Evolutionary conservation across 2,113 vertebrate species (phyloP).

Genomic region (Peromyscus polionotus): DNA sequence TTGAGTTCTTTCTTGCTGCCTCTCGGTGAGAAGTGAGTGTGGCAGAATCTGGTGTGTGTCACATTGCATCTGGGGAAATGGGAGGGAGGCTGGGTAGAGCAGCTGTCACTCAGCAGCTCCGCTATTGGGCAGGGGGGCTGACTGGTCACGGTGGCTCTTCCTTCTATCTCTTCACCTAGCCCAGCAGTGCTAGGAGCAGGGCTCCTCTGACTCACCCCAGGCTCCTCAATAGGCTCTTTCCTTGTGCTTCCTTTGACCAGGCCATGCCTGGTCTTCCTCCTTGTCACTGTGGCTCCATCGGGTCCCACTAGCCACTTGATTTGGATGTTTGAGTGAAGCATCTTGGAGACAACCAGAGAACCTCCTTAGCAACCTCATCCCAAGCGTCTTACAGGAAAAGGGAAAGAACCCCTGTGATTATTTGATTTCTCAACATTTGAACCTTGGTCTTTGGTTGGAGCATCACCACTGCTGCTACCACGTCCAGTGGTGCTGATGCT

Average conservation of each 20-base stretch:
- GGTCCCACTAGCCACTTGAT: neutral
- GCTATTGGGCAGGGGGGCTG: neutral
- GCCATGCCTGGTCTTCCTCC: neutral
- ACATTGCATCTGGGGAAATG: neutral
- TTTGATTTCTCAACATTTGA: neutral
- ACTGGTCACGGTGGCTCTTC: neutral
- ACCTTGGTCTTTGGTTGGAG: conserved; percentile 22
- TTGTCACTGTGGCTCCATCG: neutral
- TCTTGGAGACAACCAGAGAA: neutral
- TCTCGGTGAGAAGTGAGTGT: neutral
- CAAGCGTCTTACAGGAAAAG: neutral
- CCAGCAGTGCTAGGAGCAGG: neutral
- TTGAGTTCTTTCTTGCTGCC: neutral
- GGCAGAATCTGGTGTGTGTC: neutral
- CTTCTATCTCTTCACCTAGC: neutral
- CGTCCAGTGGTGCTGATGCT: too few species aligned
- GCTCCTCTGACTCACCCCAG: neutral
- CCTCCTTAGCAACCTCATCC: neutral
- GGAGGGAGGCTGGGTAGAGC: neutral
- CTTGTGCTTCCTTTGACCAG: neutral
- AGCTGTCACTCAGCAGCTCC: neutral
- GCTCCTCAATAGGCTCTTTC: neutral
- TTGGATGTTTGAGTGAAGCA: neutral
- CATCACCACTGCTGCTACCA: neutral
- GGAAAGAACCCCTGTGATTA: neutral